Percentiles rank a stretch among this genome's conserved stretches.
phyloP scores from a whole-genome alignment of 2,888 invertebrate genomes.

The Protodeltote pygarga region DNA sequence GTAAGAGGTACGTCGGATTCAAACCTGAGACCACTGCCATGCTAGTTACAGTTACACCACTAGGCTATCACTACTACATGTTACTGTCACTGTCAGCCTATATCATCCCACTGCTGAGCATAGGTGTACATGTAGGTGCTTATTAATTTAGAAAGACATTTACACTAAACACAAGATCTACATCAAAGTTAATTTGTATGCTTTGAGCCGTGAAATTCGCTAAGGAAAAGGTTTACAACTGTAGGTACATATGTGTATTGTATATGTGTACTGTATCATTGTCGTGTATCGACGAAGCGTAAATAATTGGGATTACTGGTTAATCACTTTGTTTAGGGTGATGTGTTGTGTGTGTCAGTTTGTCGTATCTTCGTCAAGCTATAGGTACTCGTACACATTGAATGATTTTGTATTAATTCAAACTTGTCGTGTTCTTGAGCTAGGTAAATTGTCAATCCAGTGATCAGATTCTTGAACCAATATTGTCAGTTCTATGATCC shows the following conservation, averaged over 20 bases:
- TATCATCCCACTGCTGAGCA: too few species aligned
- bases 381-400: too few species aligned
- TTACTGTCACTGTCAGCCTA: too few species aligned
- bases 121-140: neutral
- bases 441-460: too few species aligned
- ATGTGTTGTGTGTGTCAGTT: neutral
- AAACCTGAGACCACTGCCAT: too few species aligned
- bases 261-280: constrained; percentile 20
- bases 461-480: too few species aligned
- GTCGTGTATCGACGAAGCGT: constrained; percentile 32
- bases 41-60: too few species aligned
- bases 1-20: too few species aligned
- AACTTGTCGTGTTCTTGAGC: too few species aligned
- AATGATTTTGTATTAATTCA: too few species aligned
- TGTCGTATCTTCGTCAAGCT: neutral
- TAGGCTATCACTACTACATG: too few species aligned
- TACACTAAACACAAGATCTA: constrained; percentile 19
- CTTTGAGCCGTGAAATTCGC: constrained; percentile 62
- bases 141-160: constrained; percentile 6
- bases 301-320: constrained; percentile 24
- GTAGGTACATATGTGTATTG: constrained; percentile 13
- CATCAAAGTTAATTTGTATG: constrained; percentile 59
- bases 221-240: constrained; percentile 35
- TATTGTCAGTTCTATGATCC: too few species aligned
- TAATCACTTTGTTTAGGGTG: constrained; percentile 17